Conservation (phyloP, 1,140 invertebrate species). For the Drosophila leontia region DNA sequence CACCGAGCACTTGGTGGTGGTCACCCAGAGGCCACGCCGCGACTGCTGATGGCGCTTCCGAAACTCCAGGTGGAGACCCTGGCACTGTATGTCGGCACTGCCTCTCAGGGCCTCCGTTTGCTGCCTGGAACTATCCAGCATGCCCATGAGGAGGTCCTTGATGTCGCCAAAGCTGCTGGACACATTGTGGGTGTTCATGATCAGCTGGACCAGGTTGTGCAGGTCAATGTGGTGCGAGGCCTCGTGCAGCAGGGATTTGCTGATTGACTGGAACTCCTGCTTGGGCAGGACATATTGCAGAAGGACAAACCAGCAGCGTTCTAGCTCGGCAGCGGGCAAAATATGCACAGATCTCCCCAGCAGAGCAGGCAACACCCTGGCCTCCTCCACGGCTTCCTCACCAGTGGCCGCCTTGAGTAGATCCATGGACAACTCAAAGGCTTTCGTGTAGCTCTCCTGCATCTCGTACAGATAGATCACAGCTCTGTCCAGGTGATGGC, state of each 20-base stretch:
- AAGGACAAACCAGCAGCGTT: constrained; percentile 85
- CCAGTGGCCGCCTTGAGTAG: constrained; percentile 58
- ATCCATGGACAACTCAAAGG: constrained; percentile 85
- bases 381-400: constrained; percentile 30
- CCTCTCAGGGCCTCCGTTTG: constrained; percentile 84
- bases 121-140: constrained; percentile 85
- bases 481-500: constrained; percentile 81
- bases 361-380: constrained; percentile 74
- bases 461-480: constrained; percentile 85
- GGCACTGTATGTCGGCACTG: constrained; percentile 78
- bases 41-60: constrained; percentile 44
- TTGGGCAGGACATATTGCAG: constrained; percentile 81
- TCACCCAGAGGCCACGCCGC: constrained; percentile 73
- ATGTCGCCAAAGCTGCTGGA: constrained; percentile 86
- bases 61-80: constrained; percentile 84
- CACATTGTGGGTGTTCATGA: constrained; percentile 81
- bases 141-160: constrained; percentile 85
- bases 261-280: constrained; percentile 73
- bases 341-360: constrained; percentile 84
- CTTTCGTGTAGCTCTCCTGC: constrained; percentile 85
- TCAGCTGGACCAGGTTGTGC: constrained; percentile 85
- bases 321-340: constrained; percentile 79
- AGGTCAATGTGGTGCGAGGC: constrained; percentile 86
- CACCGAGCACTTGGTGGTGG: constrained; percentile 74
- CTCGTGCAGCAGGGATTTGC: constrained; percentile 85